phyloP scores from a whole-genome alignment of 2,797 vertebrate species.

The Australoheros facetus region DNA sequence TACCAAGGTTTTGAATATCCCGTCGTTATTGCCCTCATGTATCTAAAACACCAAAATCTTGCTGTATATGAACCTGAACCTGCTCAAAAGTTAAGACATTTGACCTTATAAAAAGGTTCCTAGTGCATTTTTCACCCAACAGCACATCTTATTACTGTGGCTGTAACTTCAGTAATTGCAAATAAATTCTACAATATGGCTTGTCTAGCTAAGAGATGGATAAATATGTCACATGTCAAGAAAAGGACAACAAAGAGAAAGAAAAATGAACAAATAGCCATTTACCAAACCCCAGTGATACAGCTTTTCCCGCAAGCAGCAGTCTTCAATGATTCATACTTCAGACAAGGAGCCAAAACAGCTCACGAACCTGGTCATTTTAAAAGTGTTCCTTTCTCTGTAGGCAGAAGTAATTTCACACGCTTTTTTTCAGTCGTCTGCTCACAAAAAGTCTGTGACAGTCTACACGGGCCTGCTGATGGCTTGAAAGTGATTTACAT shows the following conservation, averaged over 20 bases:
- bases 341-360: not conserved
- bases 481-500: not conserved
- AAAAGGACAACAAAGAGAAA: not conserved
- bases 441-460: not conserved
- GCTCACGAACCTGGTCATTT: slow-evolving; percentile 3
- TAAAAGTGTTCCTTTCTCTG: not conserved
- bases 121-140: not conserved
- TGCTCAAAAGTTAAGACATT: not conserved
- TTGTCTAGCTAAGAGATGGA: not conserved
- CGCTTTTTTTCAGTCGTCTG: not conserved
- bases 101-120: not conserved
- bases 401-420: not conserved
- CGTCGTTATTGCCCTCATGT: not conserved
- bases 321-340: slow-evolving; percentile 1
- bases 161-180: not conserved
- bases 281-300: slow-evolving; percentile 2
- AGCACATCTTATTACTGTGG: not conserved
- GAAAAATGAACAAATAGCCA: not conserved
- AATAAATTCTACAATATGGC: not conserved
- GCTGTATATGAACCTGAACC: not conserved
- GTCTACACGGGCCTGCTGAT: not conserved
- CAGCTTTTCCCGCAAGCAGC: not conserved
- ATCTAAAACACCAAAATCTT: not conserved
- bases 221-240: not conserved
- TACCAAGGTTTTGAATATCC: no score